A percentile compares a stretch with the other conserved stretches of the same genome.
Conservation (phyloP, 53 echinoderm and acorn worm species). For the Holothuria leucospilota region DNA sequence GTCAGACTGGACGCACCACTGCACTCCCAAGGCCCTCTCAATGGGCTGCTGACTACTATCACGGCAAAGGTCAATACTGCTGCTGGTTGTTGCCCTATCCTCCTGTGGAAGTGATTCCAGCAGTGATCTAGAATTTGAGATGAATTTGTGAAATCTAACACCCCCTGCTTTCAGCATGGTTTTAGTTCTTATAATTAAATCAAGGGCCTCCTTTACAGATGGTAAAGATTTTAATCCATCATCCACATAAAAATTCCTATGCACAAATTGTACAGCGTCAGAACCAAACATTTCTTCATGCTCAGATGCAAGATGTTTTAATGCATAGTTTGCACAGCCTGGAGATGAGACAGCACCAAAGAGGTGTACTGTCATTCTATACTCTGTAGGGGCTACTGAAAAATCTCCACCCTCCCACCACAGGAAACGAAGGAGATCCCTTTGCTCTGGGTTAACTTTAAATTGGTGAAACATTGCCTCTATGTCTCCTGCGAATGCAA, state of each 20-base stretch:
- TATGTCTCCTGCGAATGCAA: conserved; percentile 48
- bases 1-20: conserved; percentile 61
- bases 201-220: conserved; percentile 55
- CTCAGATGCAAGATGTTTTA: conserved; percentile 56
- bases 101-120: conserved; percentile 46
- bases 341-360: conserved; percentile 76
- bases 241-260: conserved; percentile 67
- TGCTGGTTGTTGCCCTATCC: conserved; percentile 58
- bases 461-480: conserved; percentile 55
- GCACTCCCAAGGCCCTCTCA: conserved; percentile 14
- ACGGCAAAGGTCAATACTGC: neutral
- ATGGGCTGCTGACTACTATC: neutral
- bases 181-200: conserved; percentile 46
- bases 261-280: neutral
- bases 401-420: conserved; percentile 65
- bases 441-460: too few species aligned
- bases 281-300: conserved; percentile 1
- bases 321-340: conserved; percentile 62
- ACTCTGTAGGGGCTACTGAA: conserved; percentile 30
- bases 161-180: conserved; percentile 51
- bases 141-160: conserved; percentile 67
- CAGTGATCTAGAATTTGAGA: conserved; percentile 62
- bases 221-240: conserved; percentile 64
- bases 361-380: conserved; percentile 72
- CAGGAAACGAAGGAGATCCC: conserved; percentile 58